Conservation (phyloP, 2,113 vertebrate genomes). For the Lycaon pictus region DNA sequence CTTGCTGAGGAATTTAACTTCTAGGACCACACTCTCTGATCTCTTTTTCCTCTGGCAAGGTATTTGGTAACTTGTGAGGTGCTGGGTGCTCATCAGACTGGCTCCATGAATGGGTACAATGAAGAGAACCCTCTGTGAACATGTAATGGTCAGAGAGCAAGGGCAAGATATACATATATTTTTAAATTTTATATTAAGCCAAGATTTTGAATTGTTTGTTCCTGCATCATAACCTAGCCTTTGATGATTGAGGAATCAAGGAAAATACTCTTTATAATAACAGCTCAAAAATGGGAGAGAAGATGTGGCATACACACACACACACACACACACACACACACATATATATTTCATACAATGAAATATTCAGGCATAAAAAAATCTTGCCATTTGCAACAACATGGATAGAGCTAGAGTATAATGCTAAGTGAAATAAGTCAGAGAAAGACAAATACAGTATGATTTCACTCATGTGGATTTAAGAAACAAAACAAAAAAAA, state of each 20-base stretch:
- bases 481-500: not conserved
- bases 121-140: not conserved
- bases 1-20: not conserved
- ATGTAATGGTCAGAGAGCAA: not conserved
- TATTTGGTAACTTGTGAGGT: not conserved
- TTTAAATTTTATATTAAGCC: not conserved
- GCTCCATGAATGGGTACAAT: not conserved
- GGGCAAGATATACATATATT: not conserved
- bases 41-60: not conserved
- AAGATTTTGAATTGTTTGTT: not conserved
- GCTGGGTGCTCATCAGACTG: not conserved
- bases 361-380: too few relatives aligned
- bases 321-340: too few relatives aligned
- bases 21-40: not conserved
- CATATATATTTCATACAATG: too few relatives aligned
- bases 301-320: too few relatives aligned
- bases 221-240: not conserved
- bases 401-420: too few relatives aligned
- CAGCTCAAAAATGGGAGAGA: not conserved
- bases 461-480: not conserved
- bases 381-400: too few relatives aligned
- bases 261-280: not conserved
- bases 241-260: not conserved
- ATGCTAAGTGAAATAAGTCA: too few relatives aligned
- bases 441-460: too few relatives aligned